These are phyloP conservation scores for Mythimna pallens DNA, from an alignment of 2,888 invertebrate genomes.

Conservation along the genomic window DNA sequence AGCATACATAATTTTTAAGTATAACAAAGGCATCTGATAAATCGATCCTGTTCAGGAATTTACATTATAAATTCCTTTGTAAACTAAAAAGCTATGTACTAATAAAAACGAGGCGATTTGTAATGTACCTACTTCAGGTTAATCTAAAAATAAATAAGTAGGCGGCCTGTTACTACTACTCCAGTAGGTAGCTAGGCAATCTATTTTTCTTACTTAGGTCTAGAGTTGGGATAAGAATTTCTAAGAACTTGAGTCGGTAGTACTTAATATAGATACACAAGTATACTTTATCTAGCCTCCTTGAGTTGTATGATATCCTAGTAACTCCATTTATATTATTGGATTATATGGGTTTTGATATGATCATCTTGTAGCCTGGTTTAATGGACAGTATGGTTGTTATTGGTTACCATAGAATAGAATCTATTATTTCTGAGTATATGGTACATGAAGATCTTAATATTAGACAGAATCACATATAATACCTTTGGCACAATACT, in stretches of 20 bases:
- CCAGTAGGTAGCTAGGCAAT: not conserved
- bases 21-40: too few species aligned
- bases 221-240: conserved; percentile 15
- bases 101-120: conserved; percentile 7
- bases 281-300: conserved; percentile 2
- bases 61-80: not conserved
- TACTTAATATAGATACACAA: conserved; percentile 3
- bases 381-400: not conserved
- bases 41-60: not conserved
- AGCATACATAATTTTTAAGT: too few species aligned
- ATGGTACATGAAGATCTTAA: too few species aligned
- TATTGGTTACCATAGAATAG: not conserved
- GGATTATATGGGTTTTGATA: not conserved
- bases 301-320: not conserved
- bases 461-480: too few species aligned
- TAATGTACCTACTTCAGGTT: conserved; percentile 3
- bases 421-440: too few species aligned
- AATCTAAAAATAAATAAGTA: conserved; percentile 21
- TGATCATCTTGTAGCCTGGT: not conserved
- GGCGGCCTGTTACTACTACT: not conserved
- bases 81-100: not conserved
- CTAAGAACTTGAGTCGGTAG: conserved; percentile 9
- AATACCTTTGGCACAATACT: too few species aligned
- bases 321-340: not conserved
- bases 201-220: conserved; percentile 8